These are phyloP conservation scores for Formicarius rufipectus DNA, from an alignment of 2,113 vertebrate species.

Conservation along the genomic window DNA sequence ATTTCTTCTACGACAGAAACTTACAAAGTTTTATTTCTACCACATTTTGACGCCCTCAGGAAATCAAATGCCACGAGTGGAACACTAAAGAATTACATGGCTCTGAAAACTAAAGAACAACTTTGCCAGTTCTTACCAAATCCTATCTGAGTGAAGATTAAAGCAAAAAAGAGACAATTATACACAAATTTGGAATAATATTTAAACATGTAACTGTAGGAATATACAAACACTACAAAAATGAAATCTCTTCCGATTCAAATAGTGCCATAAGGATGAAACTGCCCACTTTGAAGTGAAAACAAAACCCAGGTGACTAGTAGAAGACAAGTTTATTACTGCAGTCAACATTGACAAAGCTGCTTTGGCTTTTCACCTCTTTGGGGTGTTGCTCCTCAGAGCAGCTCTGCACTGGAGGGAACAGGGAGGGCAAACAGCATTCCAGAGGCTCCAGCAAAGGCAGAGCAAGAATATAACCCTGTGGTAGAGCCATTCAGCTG, in stretches of 20 bases:
- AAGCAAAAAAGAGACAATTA: not conserved
- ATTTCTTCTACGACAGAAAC: not conserved
- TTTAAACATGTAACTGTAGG: not conserved
- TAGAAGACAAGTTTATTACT: not conserved
- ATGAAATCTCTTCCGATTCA: not conserved
- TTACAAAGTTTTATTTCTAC: not conserved
- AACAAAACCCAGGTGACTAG: too few species aligned
- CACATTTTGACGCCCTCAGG: not conserved
- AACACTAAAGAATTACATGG: not conserved
- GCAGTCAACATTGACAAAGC: not conserved
- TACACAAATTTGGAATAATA: not conserved
- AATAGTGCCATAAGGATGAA: not conserved
- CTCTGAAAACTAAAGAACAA: not conserved
- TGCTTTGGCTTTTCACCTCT: not conserved
- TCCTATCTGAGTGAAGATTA: not conserved
- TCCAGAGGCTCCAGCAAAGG: not conserved
- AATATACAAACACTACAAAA: not conserved
- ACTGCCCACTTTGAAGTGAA: not conserved
- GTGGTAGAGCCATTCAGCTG: not conserved
- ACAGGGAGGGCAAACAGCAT: not conserved
- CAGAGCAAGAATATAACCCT: not conserved
- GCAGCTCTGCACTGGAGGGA: not conserved
- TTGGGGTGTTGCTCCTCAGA: not conserved
- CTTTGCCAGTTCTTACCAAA: not conserved
- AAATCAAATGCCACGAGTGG: not conserved